Evolutionary conservation across 2,113 vertebrate species (phyloP).

Genomic region (Alligator sinensis): DNA sequence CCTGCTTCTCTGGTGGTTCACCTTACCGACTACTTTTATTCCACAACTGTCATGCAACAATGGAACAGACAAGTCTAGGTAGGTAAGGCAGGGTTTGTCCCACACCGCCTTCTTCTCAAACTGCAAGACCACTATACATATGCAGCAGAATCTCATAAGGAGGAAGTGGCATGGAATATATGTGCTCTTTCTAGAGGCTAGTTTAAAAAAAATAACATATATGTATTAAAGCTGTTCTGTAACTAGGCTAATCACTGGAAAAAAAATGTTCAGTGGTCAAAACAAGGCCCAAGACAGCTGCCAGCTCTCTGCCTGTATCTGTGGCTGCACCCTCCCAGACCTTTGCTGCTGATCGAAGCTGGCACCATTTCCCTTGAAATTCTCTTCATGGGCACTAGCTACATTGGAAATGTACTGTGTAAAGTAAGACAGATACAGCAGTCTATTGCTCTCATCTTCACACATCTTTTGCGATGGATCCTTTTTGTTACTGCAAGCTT

Average conservation of each 20-base stretch:
- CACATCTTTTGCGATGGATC: rapidly evolving
- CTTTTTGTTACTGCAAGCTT: rapidly evolving
- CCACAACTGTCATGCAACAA: neutral
- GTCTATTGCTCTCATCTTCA: rapidly evolving
- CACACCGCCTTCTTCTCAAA: neutral
- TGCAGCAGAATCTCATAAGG: neutral
- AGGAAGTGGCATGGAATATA: rapidly evolving
- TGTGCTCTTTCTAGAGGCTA: neutral
- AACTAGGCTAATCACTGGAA: neutral
- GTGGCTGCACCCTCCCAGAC: neutral
- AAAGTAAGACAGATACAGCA: rapidly evolving
- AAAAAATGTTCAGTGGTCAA: neutral
- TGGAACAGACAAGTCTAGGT: neutral
- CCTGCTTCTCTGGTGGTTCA: neutral
- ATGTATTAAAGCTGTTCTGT: neutral
- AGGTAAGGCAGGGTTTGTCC: neutral
- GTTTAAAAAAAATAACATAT: neutral
- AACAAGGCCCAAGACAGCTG: neutral
- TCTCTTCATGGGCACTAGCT: neutral
- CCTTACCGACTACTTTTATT: rapidly evolving
- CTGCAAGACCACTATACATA: too few relatives aligned
- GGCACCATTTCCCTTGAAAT: neutral
- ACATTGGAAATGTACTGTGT: rapidly evolving
- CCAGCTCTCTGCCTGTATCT: neutral
- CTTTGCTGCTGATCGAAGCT: neutral